A percentile compares a stretch with the other conserved stretches of the same genome.
Conservation (phyloP, 2,797 vertebrate species). For the Ptychadena robeensis region DNA sequence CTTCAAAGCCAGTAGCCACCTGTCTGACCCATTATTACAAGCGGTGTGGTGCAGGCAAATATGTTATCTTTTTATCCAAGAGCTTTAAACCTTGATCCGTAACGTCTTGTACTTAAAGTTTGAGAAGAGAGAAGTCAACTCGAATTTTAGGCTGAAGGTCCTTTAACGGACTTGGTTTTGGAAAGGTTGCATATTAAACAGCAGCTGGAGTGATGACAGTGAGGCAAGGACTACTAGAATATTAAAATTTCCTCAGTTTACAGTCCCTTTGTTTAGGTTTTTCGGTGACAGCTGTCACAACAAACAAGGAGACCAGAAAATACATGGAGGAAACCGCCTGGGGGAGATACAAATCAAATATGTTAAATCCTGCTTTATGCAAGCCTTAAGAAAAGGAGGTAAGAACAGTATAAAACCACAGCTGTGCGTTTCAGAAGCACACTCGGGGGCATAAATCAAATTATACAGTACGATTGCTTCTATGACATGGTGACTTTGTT, state of each 20-base stretch:
- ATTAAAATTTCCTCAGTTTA: conserved; percentile 57
- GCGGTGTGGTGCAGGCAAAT: too few relatives aligned
- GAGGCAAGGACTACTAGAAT: conserved; percentile 13
- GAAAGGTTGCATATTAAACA: neutral
- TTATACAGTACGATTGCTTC: conserved; percentile 16
- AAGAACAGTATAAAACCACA: neutral
- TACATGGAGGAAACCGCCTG: conserved; percentile 57
- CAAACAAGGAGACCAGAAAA: conserved; percentile 56
- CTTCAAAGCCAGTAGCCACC: too few relatives aligned
- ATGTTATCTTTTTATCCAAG: too few relatives aligned
- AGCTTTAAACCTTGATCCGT: too few relatives aligned
- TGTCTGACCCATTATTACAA: too few relatives aligned
- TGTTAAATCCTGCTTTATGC: conserved; percentile 48
- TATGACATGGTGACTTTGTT: conserved; percentile 35
- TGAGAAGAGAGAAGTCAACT: too few relatives aligned
- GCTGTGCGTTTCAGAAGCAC: conserved; percentile 45
- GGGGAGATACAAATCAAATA: conserved; percentile 65
- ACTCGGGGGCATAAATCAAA: conserved; percentile 52
- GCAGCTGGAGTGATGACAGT: neutral
- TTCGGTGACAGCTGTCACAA: conserved; percentile 60
- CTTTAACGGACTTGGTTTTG: neutral
- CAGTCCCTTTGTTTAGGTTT: conserved; percentile 22
- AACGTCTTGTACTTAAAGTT: too few relatives aligned
- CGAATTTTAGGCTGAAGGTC: neutral
- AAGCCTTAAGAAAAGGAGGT: conserved; percentile 43